These are phyloP conservation scores for Apotomis betuletana DNA, from an alignment of 2,888 invertebrate species.

Conservation along the genomic window DNA sequence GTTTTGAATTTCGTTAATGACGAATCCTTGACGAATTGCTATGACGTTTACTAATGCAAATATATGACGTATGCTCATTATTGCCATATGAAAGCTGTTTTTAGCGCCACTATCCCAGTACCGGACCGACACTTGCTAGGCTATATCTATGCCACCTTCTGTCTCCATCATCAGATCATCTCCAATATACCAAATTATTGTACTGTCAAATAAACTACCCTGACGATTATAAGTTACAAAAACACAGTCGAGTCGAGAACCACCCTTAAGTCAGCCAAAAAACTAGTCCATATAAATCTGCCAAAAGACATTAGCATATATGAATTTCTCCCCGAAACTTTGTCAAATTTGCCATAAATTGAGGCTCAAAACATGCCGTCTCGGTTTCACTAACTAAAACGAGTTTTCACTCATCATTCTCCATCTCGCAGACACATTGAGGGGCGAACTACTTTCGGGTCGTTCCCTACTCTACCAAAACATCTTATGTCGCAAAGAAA, in stretches of 20 bases:
- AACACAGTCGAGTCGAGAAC: neutral
- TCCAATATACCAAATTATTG: too few relatives aligned
- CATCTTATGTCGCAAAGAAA: neutral
- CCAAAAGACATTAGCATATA: conserved; percentile 12
- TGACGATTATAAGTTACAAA: neutral
- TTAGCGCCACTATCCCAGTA: too few relatives aligned
- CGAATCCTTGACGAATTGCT: too few relatives aligned
- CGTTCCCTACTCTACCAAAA: conserved; percentile 17
- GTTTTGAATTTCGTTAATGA: too few relatives aligned
- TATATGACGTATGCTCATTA: too few relatives aligned
- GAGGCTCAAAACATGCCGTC: neutral
- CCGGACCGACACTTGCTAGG: too few relatives aligned
- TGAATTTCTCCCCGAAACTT: neutral
- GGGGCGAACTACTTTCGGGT: conserved; percentile 7
- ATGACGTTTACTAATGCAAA: too few relatives aligned
- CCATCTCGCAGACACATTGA: conserved; percentile 16
- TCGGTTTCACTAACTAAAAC: conserved; percentile 27
- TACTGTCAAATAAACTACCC: too few relatives aligned
- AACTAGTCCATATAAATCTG: conserved; percentile 8
- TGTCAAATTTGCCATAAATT: conserved; percentile 20
- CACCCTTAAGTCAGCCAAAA: neutral
- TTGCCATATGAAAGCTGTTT: too few relatives aligned
- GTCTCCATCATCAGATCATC: too few relatives aligned
- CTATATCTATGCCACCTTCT: too few relatives aligned
- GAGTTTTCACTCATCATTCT: conserved; percentile 35